Conservation (phyloP, 2,888 invertebrate species). For the Creontiades dilutus region DNA sequence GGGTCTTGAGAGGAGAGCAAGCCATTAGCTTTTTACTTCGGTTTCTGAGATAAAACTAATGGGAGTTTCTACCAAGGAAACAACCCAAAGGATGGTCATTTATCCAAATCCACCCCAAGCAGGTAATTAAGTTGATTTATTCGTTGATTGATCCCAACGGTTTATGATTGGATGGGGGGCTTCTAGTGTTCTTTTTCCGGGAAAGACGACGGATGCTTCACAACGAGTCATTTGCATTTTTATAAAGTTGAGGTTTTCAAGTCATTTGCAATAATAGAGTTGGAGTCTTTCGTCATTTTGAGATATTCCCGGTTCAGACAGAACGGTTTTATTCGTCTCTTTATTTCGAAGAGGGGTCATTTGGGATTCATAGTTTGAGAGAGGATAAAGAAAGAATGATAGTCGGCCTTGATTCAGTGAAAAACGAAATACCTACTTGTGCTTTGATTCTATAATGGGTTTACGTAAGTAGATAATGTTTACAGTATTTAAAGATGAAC, state of each 20-base stretch:
- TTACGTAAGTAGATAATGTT: not conserved
- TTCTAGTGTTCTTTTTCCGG: conserved; percentile 20
- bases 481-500: not conserved
- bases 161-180: conserved; percentile 62
- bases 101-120: conserved; percentile 60
- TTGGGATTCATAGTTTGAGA: not conserved
- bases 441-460: not conserved
- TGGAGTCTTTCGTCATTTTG: not conserved
- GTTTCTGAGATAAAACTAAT: conserved; percentile 65
- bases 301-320: not conserved
- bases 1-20: conserved; percentile 42
- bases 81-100: conserved; percentile 58
- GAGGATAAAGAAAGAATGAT: not conserved
- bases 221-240: conserved; percentile 64
- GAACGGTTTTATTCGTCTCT: not conserved
- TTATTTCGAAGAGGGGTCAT: not conserved
- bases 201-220: conserved; percentile 9
- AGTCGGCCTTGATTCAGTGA: not conserved
- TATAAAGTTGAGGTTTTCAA: conserved; percentile 42
- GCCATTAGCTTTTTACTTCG: conserved; percentile 65
- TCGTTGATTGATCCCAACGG: conserved; percentile 64
- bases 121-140: conserved; percentile 67
- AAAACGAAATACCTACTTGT: not conserved
- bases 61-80: conserved; percentile 42
- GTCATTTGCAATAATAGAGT: not conserved